Conservation (phyloP, 1,140 invertebrate genomes). For the Arion vulgaris region DNA sequence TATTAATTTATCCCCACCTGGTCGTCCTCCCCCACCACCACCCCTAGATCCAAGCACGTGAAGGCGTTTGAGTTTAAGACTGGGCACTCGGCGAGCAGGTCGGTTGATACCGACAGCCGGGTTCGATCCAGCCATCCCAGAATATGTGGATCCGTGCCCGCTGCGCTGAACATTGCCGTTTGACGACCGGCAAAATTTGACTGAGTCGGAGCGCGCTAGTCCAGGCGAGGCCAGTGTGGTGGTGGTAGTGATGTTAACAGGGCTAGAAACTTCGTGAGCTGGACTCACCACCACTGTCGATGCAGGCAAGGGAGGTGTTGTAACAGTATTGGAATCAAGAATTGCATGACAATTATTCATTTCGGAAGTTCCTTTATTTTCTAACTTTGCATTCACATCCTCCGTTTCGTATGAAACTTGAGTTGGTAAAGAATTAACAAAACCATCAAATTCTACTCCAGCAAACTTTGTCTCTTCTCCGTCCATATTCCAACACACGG, state of each 20-base stretch:
- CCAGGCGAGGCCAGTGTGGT: slow-evolving; percentile 56
- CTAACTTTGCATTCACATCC: not conserved
- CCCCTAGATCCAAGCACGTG: slow-evolving; percentile 48
- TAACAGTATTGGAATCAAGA: slow-evolving; percentile 72
- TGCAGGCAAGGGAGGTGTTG: slow-evolving; percentile 70
- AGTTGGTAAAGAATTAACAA: not conserved
- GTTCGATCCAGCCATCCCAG: slow-evolving; percentile 33
- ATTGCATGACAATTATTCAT: slow-evolving; percentile 35
- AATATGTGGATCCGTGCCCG: slow-evolving; percentile 71
- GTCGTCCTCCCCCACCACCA: slow-evolving; percentile 39
- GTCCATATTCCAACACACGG: not conserved
- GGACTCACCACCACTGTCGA: slow-evolving; percentile 76
- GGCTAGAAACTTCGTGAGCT: not conserved
- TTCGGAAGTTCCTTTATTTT: not conserved
- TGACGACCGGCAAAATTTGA: slow-evolving; percentile 59
- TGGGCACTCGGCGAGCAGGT: slow-evolving; percentile 60
- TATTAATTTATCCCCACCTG: slow-evolving; percentile 26
- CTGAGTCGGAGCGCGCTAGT: slow-evolving; percentile 63
- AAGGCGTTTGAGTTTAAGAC: slow-evolving; percentile 67
- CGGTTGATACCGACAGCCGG: slow-evolving; percentile 42
- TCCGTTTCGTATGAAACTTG: not conserved
- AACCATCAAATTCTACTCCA: not conserved
- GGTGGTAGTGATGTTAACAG: slow-evolving; percentile 33
- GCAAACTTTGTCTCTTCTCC: not conserved
- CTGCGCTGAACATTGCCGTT: slow-evolving; percentile 75